Percentiles rank a stretch among this genome's conserved stretches.
Evolutionary conservation across 2,113 vertebrate genomes (phyloP).

Genomic region (Stomatorhinus ivindoensis): DNA sequence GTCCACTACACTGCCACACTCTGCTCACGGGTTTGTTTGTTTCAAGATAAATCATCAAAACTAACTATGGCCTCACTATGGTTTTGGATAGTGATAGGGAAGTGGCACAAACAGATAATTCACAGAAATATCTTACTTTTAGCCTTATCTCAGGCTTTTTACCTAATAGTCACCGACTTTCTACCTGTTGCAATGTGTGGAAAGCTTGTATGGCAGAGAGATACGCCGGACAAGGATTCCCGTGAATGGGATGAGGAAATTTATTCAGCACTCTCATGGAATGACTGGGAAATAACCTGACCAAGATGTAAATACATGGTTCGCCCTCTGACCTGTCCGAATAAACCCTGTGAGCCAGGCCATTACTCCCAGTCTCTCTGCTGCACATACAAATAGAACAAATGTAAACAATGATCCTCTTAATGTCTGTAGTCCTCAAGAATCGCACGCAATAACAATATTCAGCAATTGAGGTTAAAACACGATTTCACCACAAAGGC

Average conservation of each 20-base stretch:
- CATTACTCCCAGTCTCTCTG: background rate
- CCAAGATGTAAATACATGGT: background rate
- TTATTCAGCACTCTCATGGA: background rate
- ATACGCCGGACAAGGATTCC: background rate
- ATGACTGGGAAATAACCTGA: background rate
- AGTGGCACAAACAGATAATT: background rate
- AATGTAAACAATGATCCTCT: background rate
- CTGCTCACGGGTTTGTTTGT: background rate
- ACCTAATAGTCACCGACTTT: background rate
- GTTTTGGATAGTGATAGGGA: background rate
- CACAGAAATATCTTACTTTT: background rate
- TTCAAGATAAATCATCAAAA: background rate
- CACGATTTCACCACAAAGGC: background rate
- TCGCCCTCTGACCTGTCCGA: background rate
- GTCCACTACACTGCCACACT: background rate
- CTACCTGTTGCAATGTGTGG: background rate
- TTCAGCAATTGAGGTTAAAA: background rate
- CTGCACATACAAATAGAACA: background rate
- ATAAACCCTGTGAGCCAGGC: background rate
- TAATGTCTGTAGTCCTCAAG: background rate
- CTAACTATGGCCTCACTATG: background rate
- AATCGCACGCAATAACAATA: background rate
- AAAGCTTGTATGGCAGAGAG: background rate
- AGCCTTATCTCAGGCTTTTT: background rate
- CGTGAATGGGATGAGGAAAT: background rate